A percentile compares a stretch with the other conserved stretches of the same genome.
These are phyloP conservation scores for Heliconius cydno DNA, from an alignment of 2,888 invertebrate species.

Conservation along the genomic window DNA sequence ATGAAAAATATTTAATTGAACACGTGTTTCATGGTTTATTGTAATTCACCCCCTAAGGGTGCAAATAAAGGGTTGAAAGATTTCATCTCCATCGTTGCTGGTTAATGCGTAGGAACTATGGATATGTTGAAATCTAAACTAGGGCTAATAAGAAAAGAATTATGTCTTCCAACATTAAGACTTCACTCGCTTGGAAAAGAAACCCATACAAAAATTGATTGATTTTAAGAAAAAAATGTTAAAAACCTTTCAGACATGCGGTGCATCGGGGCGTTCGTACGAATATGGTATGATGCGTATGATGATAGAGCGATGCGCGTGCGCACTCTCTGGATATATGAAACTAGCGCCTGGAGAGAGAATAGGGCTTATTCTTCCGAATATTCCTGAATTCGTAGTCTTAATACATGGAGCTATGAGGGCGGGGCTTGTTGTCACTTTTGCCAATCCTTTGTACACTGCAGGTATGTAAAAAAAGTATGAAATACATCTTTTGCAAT, in stretches of 20 bases:
- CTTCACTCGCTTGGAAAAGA: too few relatives aligned
- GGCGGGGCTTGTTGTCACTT: constrained; percentile 86
- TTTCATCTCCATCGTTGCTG: too few relatives aligned
- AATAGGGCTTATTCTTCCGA: constrained; percentile 86
- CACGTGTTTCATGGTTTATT: too few relatives aligned
- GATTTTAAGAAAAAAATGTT: neutral
- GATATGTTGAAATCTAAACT: too few relatives aligned
- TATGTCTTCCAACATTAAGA: too few relatives aligned
- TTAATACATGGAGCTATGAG: constrained; percentile 86
- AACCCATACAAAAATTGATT: too few relatives aligned
- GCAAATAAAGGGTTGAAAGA: too few relatives aligned
- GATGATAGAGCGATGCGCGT: constrained; percentile 83
- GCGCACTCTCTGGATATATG: constrained; percentile 81
- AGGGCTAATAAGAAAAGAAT: too few relatives aligned
- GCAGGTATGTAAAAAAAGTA: constrained; percentile 73
- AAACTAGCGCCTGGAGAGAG: constrained; percentile 85
- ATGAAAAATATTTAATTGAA: too few relatives aligned
- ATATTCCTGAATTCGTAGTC: constrained; percentile 87
- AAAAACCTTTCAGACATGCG: constrained; percentile 84
- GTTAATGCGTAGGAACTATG: too few relatives aligned
- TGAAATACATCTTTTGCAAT: neutral
- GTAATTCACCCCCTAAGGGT: too few relatives aligned
- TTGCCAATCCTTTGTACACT: constrained; percentile 88
- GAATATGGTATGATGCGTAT: constrained; percentile 84
- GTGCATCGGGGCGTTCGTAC: constrained; percentile 85